Conservation (phyloP, 1,140 invertebrate genomes). For the Argopecten irradians region DNA sequence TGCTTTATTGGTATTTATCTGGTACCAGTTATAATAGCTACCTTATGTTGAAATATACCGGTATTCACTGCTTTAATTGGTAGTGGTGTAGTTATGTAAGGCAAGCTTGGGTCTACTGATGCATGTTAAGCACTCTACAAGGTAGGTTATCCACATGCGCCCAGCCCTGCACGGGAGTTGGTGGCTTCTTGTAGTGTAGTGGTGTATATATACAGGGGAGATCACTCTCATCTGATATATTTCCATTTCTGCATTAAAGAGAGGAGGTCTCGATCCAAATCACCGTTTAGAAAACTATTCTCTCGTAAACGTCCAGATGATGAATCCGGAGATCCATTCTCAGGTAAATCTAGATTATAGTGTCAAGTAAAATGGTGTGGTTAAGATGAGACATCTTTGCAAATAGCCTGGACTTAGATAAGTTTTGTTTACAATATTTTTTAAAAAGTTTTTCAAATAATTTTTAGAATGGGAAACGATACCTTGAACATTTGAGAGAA, state of each 20-base stretch:
- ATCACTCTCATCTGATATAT: slow-evolving; percentile 30
- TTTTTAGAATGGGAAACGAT: too few species aligned
- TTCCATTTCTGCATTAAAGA: slow-evolving; percentile 50
- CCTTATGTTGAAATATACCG: too few species aligned
- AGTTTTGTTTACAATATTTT: too few species aligned
- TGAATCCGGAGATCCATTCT: slow-evolving; percentile 27
- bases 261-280: slow-evolving; percentile 69
- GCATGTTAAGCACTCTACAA: not conserved
- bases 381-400: too few species aligned
- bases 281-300: slow-evolving; percentile 69
- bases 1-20: not conserved
- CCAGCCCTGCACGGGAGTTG: not conserved
- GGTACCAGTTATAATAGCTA: too few species aligned
- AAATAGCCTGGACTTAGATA: too few species aligned
- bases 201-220: not conserved
- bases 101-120: not conserved
- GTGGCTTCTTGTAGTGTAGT: not conserved
- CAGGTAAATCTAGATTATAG: not conserved
- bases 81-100: not conserved
- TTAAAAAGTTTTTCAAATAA: too few species aligned
- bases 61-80: not conserved
- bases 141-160: not conserved
- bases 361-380: too few species aligned
- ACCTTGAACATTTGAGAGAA: too few species aligned
- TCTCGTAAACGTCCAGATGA: slow-evolving; percentile 59